phyloP scores from a whole-genome alignment of 2,888 invertebrate species.

The Pachliopta kotzebuea region DNA sequence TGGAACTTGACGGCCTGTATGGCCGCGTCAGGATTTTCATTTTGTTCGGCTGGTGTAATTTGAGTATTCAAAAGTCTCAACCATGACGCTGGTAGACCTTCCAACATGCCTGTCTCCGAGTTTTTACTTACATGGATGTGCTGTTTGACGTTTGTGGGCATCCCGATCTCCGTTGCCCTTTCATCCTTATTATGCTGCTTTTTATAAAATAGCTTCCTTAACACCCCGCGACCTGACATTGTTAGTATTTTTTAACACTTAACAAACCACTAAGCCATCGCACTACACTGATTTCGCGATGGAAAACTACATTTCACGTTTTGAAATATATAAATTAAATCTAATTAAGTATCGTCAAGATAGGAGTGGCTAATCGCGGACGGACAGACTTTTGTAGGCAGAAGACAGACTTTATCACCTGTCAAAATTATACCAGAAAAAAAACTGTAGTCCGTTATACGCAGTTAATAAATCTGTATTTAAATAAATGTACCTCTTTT shows the following conservation, averaged over 20 bases:
- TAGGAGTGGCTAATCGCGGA: constrained; percentile 75
- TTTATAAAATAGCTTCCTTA: constrained; percentile 75
- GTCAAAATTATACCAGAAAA: constrained; percentile 43
- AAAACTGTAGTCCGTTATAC: constrained; percentile 38
- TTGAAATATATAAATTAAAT: constrained; percentile 46
- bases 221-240: constrained; percentile 74
- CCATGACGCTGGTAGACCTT: constrained; percentile 93
- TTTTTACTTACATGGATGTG: constrained; percentile 94
- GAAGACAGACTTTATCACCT: constrained; percentile 51
- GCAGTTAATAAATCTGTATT: constrained; percentile 17
- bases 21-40: constrained; percentile 94
- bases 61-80: constrained; percentile 88
- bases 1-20: constrained; percentile 95
- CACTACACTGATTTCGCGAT: constrained; percentile 29
- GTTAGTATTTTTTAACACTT: constrained; percentile 49
- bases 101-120: constrained; percentile 89
- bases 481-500: neutral
- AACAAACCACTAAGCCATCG: constrained; percentile 54
- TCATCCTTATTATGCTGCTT: constrained; percentile 71
- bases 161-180: constrained; percentile 85
- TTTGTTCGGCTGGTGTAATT: constrained; percentile 92
- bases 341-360: constrained; percentile 50
- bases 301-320: constrained; percentile 57
- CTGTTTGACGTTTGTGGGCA: constrained; percentile 92
- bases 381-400: constrained; percentile 49